Base-by-base conservation (phyloP, 1,140 invertebrate species). In the Penaeus vannamei region DNA sequence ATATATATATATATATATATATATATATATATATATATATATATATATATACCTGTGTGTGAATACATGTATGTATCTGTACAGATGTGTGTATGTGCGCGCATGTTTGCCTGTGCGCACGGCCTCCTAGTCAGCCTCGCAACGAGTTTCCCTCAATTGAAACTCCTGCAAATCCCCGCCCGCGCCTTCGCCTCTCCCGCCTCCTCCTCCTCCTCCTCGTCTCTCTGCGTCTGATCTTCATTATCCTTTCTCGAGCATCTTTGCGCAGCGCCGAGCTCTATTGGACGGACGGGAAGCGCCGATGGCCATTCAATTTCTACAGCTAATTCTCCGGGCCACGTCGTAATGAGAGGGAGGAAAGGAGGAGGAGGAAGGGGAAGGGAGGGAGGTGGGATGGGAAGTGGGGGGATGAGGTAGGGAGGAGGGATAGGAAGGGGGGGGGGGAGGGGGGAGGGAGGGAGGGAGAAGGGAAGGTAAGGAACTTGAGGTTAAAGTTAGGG, bases 1-100 rank as follows among this genome's bases (percentile, higher is more conserved):
- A 72, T 72, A 72, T 72, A 72, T 72, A 72, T 72, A 72, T 72
- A 72, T 72, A 72, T 72, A 72, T 72, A 72, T 72, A 72, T 17
- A 72, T 72, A 72, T 72, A 72, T 72, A 72, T 72, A 72, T 72
- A 72, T 72, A 72, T 72, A 72, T 72, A 72, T 72, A 72, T 72
- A 72, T 72, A 72, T 72, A 72, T 72, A 72, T 72, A 72, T 72
- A 72, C 22, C 19, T 72, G 22, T 72, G 22, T 72, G 22, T 72
- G 22, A 20, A 72, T 72, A 72, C 22, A 72, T 72, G 22, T 72
- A 72, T 72, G 22, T 72, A 72, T 42, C 4, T 42, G 8, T 42
- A 42, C 8, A 42, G 4, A 42, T 42, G 8, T 42, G 8, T 42
- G 4, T 4, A 42, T 42, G 4, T 42, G 32, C 46, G 23, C n/a